Percentiles rank a stretch among this genome's conserved stretches.
These are phyloP conservation scores for Hirtodrosophila cameraria DNA, from an alignment of 2,888 invertebrate genomes.

Conservation along the genomic window DNA sequence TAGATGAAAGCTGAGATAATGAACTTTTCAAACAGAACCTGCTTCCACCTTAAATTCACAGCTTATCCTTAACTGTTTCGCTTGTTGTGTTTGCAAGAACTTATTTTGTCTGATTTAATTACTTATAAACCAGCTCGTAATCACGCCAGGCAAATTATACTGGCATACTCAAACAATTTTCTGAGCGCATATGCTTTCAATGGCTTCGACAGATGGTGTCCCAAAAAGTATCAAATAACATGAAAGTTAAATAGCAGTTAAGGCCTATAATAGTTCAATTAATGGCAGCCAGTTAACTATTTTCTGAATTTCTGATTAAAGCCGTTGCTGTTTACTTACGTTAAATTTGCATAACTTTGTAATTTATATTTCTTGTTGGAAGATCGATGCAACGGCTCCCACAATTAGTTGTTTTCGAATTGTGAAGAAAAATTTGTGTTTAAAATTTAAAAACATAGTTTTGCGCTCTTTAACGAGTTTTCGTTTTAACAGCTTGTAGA, in stretches of 20 bases:
- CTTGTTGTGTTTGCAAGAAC: constrained; percentile 62
- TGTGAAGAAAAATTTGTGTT: too few species aligned
- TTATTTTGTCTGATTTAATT: constrained; percentile 69
- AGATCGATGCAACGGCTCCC: constrained; percentile 15
- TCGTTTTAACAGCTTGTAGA: too few species aligned
- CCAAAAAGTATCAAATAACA: constrained; percentile 73
- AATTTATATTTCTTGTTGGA: constrained; percentile 18
- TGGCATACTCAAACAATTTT: constrained; percentile 54
- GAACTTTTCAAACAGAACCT: neutral
- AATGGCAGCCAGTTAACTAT: constrained; percentile 56
- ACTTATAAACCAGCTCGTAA: constrained; percentile 52
- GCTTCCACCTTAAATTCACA: constrained; percentile 35
- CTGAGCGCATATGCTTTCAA: constrained; percentile 68
- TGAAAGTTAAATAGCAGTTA: constrained; percentile 69
- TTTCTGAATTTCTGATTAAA: constrained; percentile 30
- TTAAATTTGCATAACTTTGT: constrained; percentile 45
- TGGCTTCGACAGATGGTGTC: constrained; percentile 46
- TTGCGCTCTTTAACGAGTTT: too few species aligned
- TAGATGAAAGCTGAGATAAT: constrained; percentile 14
- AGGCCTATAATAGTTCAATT: constrained; percentile 70
- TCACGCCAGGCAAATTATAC: constrained; percentile 35
- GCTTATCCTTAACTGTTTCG: constrained; percentile 47
- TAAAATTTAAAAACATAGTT: too few species aligned
- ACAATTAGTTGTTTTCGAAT: too few species aligned
- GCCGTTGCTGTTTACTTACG: constrained; percentile 38